Conservation (phyloP, 2,797 vertebrate genomes). For the Coilia nasus region DNA sequence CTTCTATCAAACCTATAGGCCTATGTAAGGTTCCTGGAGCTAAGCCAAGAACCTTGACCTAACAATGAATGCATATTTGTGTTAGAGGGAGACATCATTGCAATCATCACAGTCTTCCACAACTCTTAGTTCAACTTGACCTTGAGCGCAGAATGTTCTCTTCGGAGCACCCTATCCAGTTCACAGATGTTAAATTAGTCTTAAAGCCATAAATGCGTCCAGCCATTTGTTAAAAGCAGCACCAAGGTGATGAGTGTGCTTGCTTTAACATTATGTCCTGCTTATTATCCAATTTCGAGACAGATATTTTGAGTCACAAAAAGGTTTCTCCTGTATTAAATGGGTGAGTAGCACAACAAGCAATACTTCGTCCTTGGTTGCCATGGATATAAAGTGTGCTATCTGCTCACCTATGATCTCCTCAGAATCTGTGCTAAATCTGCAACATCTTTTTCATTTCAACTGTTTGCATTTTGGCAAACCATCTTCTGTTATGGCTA, state of each 20-base stretch:
- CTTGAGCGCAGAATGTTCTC: background rate
- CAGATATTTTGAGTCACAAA: background rate
- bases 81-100: background rate
- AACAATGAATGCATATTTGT: background rate
- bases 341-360: background rate
- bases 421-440: background rate
- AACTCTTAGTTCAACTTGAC: constrained; percentile 17
- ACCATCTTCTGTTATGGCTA: background rate
- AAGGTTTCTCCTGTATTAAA: background rate
- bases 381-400: constrained; percentile 17
- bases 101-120: background rate
- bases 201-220: background rate
- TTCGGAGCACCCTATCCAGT: background rate
- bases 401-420: background rate
- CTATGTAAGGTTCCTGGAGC: background rate
- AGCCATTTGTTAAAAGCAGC: background rate
- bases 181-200: background rate
- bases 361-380: background rate
- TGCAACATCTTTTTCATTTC: background rate
- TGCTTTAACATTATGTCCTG: background rate
- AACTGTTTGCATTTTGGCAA: too few relatives aligned
- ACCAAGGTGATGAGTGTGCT: background rate
- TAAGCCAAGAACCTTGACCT: background rate
- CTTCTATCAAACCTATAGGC: background rate
- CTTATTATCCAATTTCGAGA: background rate